These are phyloP conservation scores for Epistrophe grossulariae DNA, from an alignment of 2,888 invertebrate species.

Conservation along the genomic window DNA sequence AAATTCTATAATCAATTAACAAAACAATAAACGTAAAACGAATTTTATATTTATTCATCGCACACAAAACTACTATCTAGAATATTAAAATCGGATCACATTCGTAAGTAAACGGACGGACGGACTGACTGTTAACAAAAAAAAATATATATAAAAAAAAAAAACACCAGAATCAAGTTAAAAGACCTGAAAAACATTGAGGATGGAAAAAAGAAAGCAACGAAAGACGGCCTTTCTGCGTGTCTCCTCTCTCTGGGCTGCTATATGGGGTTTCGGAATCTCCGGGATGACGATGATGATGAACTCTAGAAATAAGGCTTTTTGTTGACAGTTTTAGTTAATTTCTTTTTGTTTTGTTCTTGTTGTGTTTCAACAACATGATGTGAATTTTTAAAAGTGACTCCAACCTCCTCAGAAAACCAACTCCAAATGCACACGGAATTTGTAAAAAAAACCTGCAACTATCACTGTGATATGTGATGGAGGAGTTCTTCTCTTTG, in stretches of 20 bases:
- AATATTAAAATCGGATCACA: slow-evolving; percentile 84
- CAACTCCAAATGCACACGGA: slow-evolving; percentile 69
- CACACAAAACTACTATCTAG: slow-evolving; percentile 81
- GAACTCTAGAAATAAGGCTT: slow-evolving; percentile 69
- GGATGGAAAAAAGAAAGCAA: slow-evolving; percentile 48
- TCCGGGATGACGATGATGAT: slow-evolving; percentile 73
- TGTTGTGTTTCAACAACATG: slow-evolving; percentile 56
- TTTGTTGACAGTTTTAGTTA: slow-evolving; percentile 71
- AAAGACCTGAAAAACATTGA: slow-evolving; percentile 77
- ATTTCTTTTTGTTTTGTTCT: slow-evolving; percentile 38
- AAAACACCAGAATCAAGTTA: slow-evolving; percentile 32
- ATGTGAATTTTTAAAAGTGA: slow-evolving; percentile 71
- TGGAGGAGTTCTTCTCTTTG: slow-evolving; percentile 10
- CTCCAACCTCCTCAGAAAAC: not conserved
- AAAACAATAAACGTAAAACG: slow-evolving; percentile 81
- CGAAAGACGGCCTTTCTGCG: slow-evolving; percentile 17
- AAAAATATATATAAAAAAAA: slow-evolving; percentile 12
- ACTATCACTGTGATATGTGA: not conserved
- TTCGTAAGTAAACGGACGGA: slow-evolving; percentile 22
- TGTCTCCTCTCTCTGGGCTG: not conserved
- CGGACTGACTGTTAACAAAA: slow-evolving; percentile 30
- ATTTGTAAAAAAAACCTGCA: slow-evolving; percentile 51
- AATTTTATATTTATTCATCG: slow-evolving; percentile 75
- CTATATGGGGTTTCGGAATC: slow-evolving; percentile 75
- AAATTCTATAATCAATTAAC: slow-evolving; percentile 80